Evolutionary conservation across 2,113 vertebrate genomes (phyloP).

Genomic region (Philantomba maxwellii): DNA sequence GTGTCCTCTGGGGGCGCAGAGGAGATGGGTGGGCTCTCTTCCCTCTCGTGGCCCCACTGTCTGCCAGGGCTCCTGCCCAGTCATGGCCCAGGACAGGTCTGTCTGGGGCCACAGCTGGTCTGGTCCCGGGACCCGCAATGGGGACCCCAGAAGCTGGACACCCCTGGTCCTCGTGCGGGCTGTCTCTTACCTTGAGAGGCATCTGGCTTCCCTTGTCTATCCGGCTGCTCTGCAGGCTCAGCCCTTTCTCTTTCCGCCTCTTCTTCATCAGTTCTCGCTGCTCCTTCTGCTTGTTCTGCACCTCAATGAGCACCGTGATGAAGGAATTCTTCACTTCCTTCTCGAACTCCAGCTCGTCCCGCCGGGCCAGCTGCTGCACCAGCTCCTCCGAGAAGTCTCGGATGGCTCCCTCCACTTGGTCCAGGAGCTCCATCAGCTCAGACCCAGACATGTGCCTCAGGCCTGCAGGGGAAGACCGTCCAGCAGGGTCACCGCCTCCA

Average conservation of each 20-base stretch:
- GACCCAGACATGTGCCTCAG: constrained; percentile 86
- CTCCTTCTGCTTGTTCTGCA: constrained; percentile 95
- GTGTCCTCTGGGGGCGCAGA: background rate
- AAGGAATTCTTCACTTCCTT: constrained; percentile 97
- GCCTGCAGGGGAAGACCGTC: constrained; percentile 72
- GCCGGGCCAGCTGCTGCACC: constrained; percentile 88
- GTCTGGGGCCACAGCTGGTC: background rate
- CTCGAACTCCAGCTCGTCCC: constrained; percentile 94
- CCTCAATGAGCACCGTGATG: constrained; percentile 92
- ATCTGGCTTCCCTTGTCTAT: constrained; percentile 85
- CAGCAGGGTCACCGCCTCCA: background rate
- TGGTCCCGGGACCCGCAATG: fast-evolving
- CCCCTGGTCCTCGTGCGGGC: fast-evolving
- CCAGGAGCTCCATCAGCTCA: constrained; percentile 83
- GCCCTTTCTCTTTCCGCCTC: constrained; percentile 87
- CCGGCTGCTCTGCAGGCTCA: constrained; percentile 85
- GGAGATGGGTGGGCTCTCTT: background rate
- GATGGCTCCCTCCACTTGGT: constrained; percentile 86
- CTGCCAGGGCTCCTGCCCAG: background rate
- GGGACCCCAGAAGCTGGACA: fast-evolving
- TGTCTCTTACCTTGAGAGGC: constrained; percentile 86
- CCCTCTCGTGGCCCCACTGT: no score
- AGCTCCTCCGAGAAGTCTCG: constrained; percentile 90
- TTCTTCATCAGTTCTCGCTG: constrained; percentile 89
- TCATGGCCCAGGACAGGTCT: background rate